phyloP scores from a whole-genome alignment of 2,888 invertebrate species.

The Cosmopolites sordidus region DNA sequence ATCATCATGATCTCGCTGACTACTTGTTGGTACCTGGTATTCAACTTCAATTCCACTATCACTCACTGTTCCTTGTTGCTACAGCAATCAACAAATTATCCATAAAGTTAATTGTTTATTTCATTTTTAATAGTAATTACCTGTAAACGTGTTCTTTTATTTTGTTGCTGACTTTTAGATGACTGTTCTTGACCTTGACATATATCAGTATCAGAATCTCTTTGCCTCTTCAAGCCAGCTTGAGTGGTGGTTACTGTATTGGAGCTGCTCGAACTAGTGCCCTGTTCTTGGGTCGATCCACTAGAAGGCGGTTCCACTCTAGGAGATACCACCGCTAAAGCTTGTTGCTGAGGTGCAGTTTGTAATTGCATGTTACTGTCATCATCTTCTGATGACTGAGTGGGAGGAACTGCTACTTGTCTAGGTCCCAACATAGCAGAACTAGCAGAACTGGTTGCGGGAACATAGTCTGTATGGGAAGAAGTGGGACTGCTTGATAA shows the following conservation, averaged over 20 bases:
- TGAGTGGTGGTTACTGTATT: conserved; percentile 67
- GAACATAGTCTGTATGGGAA: conserved; percentile 79
- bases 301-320: conserved; percentile 62
- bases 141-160: conserved; percentile 56
- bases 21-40: conserved; percentile 81
- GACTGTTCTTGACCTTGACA: conserved; percentile 50
- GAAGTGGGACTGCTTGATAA: conserved; percentile 68
- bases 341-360: conserved; percentile 53
- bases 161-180: conserved; percentile 46
- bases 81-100: neutral
- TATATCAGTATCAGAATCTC: conserved; percentile 56
- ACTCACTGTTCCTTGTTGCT: conserved; percentile 41
- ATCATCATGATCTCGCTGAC: conserved; percentile 81
- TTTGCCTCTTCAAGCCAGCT: conserved; percentile 58
- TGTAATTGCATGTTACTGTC: conserved; percentile 40
- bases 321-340: conserved; percentile 67
- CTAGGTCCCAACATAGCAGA: conserved; percentile 52
- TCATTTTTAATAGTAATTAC: conserved; percentile 36
- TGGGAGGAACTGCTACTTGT: conserved; percentile 64
- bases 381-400: conserved; percentile 55
- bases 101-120: neutral
- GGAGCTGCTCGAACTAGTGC: conserved; percentile 51
- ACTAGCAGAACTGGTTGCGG: conserved; percentile 69
- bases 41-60: conserved; percentile 63
- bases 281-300: conserved; percentile 45